Evolutionary conservation across 2,888 invertebrate species (phyloP), one percentile per base, ranked within the genome.

Genomic region (Ormyrus rosae): DNA sequence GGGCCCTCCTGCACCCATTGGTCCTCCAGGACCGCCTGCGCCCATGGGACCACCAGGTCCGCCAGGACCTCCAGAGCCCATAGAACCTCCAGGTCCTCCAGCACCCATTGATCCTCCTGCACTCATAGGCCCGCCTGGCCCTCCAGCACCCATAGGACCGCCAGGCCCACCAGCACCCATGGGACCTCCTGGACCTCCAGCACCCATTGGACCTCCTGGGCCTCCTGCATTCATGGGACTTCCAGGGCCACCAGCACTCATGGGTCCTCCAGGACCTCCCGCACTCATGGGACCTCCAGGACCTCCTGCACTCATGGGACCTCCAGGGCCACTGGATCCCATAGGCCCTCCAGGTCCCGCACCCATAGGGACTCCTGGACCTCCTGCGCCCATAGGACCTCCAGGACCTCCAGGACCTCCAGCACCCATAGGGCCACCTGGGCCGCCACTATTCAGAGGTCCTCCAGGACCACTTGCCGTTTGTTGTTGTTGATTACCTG

Each of bases 321-420:
- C 71, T 45, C 13, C 51, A 68, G 34, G 34, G 34, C 71, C 13
- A 53, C 65, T 13, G 48, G 58, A 34, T 34, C 34, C 34, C 34
- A 34, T 34, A 34, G 34, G 34, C 0, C 92, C 90, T 87, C 92
- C 91, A 86, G 92, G 91, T 6, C 91, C 91, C 68, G 82, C 76
- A 45, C 55, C 71, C 55, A 51, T 46, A 64, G 10, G 84, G 81
- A 10, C 79, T 80, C 11, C 81, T 80, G 34, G 34, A 34, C 34
- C 34, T 34, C 34, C 34, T 34, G 34, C 3, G 34, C 34, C 34
- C 34, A 34, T 34, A 34, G 34, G 34, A 34, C 34, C 34, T 34
- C 34, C 34, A 34, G 34, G 34, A 34, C 34, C 34, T 34, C 34
- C 34, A 34, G 82, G 69, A n/a, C 84, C 85, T 76, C 72, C 75